Conservation (phyloP, 2,888 invertebrate genomes). For the Cremastinae sp. region DNA sequence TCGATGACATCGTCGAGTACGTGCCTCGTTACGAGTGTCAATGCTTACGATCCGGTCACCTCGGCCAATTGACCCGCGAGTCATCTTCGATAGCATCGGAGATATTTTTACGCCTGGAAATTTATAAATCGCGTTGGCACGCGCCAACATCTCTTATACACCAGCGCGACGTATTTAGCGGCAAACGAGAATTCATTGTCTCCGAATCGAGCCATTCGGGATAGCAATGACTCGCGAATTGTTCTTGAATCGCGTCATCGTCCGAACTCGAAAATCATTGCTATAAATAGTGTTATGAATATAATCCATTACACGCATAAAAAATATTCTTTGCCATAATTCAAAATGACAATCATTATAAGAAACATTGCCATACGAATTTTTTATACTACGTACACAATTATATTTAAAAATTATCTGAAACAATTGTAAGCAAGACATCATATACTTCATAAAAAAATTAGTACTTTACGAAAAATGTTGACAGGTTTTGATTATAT, state of each 20-base stretch:
- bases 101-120: conserved; percentile 72
- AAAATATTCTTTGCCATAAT: too few relatives aligned
- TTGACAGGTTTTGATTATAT: too few relatives aligned
- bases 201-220: conserved; percentile 8
- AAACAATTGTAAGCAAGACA: too few relatives aligned
- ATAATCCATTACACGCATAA: too few relatives aligned
- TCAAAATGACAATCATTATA: too few relatives aligned
- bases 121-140: conserved; percentile 74
- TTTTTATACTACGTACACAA: too few relatives aligned
- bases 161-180: conserved; percentile 1
- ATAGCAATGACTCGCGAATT: conserved; percentile 67
- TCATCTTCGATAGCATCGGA: conserved; percentile 64
- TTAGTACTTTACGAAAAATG: too few relatives aligned
- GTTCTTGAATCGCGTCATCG: conserved; percentile 63
- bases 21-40: conserved; percentile 68
- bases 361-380: too few relatives aligned
- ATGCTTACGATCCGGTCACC: conserved; percentile 72
- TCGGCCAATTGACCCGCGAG: conserved; percentile 75
- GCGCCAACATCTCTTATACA: conserved; percentile 71
- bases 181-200: conserved; percentile 64
- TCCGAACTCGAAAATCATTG: conserved; percentile 50
- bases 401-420: too few relatives aligned
- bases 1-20: conserved; percentile 52
- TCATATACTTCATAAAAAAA: too few relatives aligned
- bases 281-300: conserved; percentile 40